Base-by-base conservation (phyloP, 2,888 invertebrate genomes). In the Ophion obscuratus region DNA sequence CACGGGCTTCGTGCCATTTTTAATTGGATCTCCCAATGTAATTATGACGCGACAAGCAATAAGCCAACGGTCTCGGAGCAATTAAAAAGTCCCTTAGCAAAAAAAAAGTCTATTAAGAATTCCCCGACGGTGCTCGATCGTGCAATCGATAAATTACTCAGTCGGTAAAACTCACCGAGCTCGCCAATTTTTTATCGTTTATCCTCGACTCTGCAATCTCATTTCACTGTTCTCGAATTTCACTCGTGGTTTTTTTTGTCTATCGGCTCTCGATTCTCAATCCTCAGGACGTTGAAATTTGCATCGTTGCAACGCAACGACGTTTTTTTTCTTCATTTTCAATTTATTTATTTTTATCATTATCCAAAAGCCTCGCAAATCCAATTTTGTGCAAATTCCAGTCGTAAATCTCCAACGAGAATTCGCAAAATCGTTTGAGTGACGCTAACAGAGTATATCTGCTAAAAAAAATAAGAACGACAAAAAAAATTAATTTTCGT, bases 131-230 rank as follows among this genome's bases (percentile, higher is more conserved):
- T 40, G 9, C 40, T 40, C 7, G 40, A 40, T 40, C 40, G 40
- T 40, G 40, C 40, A 9, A 40, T 40, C 64, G 27, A 53, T 53
- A 6, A 24, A 3, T 67, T 20, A 44, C 10, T 44, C 20, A 53
- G 61, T 68, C 44, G 53, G 44, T 4, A 47, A 47, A 53, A 53
- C 53, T 79, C 62, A 59, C 40, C 68, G 68, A 27, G 31, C 3
- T 40, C 78, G n/a, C 5, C 5, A 3, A 36, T 44, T 40, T 79
- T 47, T 27, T 61, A 47, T 66, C 73, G 17, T 62, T 73, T 64
- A 79, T 71, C 53, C 79, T 9, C 79, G 31, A 57, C 36, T 7
- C 20, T 24, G 11, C 14, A 59, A 59, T 40, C 24, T 40, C 17
- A 70, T 61, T 17, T 31, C 20, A 20, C 3, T 17, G n/a, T 40